phyloP scores from a whole-genome alignment of 2,888 invertebrate species.

The Hypsopygia costalis region DNA sequence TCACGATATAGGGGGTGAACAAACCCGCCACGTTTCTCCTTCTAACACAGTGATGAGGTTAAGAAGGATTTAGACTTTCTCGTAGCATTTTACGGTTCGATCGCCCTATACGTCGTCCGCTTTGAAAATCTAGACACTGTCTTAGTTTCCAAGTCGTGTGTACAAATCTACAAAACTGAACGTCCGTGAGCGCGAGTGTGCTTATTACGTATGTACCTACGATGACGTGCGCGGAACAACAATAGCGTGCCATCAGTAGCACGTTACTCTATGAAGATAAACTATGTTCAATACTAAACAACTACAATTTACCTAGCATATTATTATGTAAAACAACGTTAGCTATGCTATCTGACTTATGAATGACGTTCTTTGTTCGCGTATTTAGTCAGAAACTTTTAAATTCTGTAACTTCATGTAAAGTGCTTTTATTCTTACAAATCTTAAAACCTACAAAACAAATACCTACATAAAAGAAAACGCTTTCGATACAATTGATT shows the following conservation, averaged over 20 bases:
- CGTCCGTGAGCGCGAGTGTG: conserved; percentile 2
- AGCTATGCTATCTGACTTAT: too few species aligned
- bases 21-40: conserved; percentile 75
- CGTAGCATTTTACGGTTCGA: conserved; percentile 67
- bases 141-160: conserved; percentile 32
- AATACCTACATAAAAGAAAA: too few species aligned
- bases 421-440: too few species aligned
- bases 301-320: neutral
- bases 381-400: neutral
- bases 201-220: conserved; percentile 4
- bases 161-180: conserved; percentile 8
- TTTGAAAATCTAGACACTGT: conserved; percentile 41
- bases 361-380: neutral
- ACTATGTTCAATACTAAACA: neutral
- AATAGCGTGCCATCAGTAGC: conserved; percentile 10
- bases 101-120: conserved; percentile 42
- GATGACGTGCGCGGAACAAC: conserved; percentile 12
- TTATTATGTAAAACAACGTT: neutral
- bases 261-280: conserved; percentile 13
- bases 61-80: conserved; percentile 76
- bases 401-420: too few species aligned
- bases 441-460: too few species aligned
- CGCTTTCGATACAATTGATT: too few species aligned
- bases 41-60: conserved; percentile 74
- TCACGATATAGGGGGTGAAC: conserved; percentile 71